Evolutionary conservation across 2,113 vertebrate species (phyloP).

Genomic region (Heterochromis multidens): DNA sequence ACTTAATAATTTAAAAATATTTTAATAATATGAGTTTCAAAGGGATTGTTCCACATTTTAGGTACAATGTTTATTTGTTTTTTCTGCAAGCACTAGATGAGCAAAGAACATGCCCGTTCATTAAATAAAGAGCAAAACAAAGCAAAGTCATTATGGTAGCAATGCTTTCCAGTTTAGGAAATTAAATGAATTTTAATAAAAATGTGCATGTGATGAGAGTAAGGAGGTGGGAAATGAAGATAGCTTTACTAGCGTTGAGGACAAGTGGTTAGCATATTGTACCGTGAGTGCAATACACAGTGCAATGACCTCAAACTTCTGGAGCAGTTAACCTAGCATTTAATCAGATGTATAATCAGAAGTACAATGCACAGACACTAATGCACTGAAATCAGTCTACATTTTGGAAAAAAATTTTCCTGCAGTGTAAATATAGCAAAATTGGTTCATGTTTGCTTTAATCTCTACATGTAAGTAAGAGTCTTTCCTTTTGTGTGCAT

Average conservation of each 20-base stretch:
- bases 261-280: not conserved
- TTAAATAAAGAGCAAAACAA: not conserved
- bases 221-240: no score
- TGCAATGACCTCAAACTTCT: not conserved
- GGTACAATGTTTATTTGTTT: not conserved
- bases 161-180: not conserved
- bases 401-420: not conserved
- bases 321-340: not conserved
- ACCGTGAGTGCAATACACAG: not conserved
- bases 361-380: not conserved
- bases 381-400: not conserved
- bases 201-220: not conserved
- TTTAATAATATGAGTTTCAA: not conserved
- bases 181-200: not conserved
- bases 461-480: not conserved
- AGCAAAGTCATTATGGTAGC: not conserved
- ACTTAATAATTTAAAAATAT: not conserved
- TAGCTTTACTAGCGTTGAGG: no score
- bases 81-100: not conserved
- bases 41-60: not conserved
- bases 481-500: slow-evolving; percentile 7
- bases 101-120: not conserved
- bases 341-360: not conserved
- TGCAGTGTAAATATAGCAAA: not conserved
- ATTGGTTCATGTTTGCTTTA: not conserved